Base-by-base conservation (phyloP, 2,888 invertebrate species). In the Drepana falcataria region DNA sequence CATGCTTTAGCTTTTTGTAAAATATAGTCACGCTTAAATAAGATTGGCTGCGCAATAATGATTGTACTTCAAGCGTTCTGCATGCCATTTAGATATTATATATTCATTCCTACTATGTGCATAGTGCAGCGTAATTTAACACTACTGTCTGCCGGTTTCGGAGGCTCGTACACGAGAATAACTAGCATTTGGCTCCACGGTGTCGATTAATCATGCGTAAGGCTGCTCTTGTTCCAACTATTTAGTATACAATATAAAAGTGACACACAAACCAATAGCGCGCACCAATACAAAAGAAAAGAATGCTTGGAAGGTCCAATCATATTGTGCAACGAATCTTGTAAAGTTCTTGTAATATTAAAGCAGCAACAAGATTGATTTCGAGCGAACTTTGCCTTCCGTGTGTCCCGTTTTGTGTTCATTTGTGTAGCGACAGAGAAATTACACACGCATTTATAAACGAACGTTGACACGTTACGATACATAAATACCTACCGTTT, bases 1-100 rank as follows among this genome's bases (percentile, higher is more conserved):
- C 91, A 90, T 91, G 91, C 91, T 91, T 90, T 71, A 91, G 89
- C 89, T 90, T 91, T 89, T 89, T 91, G 90, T 91, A 91, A 87
- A 90, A 85, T 89, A 91, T 91, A 91, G 91, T 89, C 91, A 90
- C 90, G 90, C 91, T 91, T 91, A 85, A 86, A 88, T 85, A 85
- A 90, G 91, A 89, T 90, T 90, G 91, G 90, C 91, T 90, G 90
- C 90, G 88, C 91, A 90, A 91, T 91, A 89, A 89, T 91, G 90
- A 91, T 90, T 89, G 85, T 88, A 91, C 88, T 90, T 89, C 91
- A 91, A 90, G 89, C 90, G 89, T 91, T 91, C 91, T 91, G 90
- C 90, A 91, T 91, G 90, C 89, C 89, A 89, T 87, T 91, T 91
- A 91, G 91, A 91, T 87, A 83, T 83, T 87, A 86, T 89, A 85